Base-by-base conservation (phyloP, 2,113 vertebrate species). In the Psilopsiagon aymara region DNA sequence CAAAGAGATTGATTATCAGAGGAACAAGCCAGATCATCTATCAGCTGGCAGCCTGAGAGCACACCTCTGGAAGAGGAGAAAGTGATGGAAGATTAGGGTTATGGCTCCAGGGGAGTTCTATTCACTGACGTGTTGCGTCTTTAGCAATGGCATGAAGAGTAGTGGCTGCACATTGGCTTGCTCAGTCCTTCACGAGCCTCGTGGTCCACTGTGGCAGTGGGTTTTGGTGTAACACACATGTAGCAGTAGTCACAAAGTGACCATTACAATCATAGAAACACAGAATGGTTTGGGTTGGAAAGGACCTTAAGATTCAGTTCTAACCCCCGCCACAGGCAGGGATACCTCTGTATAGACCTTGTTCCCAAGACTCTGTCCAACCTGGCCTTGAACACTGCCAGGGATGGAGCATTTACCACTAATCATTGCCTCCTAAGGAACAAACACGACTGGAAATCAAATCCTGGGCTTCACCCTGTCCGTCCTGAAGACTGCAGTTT, bases 91-190 rank as follows among this genome's bases (percentile, higher is more conserved):
- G 37, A 47, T 16, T 7, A 17, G 11, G 49, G 27, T 35, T 59
- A 35, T 55, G 53, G 11, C 23, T 33, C 17, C n/a, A 70, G 64
- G 51, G 46, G n/a, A 10, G 19, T 75, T 85, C 52, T 83, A 8
- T 35, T 74, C 0, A 0, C 37, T 80, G 18, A 6, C 33, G 3
- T 46, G 0, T 5, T 39, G n/a, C 29, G 27, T 74, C 11, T 73
- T 51, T 7, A 41, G 74, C 82, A 23, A 6, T 31, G 51, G 3
- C 57, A 55, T 17, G 17, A 76, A 79, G 44, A 53, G 3, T 2
- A 33, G 49, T 11, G 67, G 43, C 35, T 76, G 63, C 31, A 33
- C 5, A 3, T 27, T 41, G 69, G 20, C 28, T 51, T 8, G 1
- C 47, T 59, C 35, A 9, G 33, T 62, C n/a, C 39, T 71, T 33